Evolutionary conservation across 2,113 vertebrate genomes (phyloP).

Genomic region (Paralichthys olivaceus): DNA sequence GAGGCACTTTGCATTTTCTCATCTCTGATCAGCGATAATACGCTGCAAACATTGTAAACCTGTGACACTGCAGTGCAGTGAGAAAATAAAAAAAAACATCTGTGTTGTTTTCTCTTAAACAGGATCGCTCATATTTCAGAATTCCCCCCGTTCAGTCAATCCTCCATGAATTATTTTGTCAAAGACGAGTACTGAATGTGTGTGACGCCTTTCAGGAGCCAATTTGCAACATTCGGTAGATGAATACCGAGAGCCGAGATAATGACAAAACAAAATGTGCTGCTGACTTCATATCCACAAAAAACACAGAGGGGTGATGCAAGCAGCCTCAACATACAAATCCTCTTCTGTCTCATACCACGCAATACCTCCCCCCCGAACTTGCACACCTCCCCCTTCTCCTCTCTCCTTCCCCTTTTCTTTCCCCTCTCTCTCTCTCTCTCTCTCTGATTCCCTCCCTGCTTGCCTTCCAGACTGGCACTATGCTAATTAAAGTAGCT

Average conservation of each 20-base stretch:
- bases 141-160: constrained; percentile 62
- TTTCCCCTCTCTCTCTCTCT: constrained; percentile 25
- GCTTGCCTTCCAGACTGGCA: constrained; percentile 79
- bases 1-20: constrained; percentile 45
- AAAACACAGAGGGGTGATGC: constrained; percentile 77
- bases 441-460: constrained; percentile 67
- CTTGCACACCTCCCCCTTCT: constrained; percentile 27
- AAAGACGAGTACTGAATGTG: constrained; percentile 69
- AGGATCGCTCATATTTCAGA: constrained; percentile 63
- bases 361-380: constrained; percentile 61
- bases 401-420: constrained; percentile 40
- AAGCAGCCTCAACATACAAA: constrained; percentile 79
- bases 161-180: constrained; percentile 75
- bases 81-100: constrained; percentile 26
- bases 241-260: constrained; percentile 72
- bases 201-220: constrained; percentile 79
- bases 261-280: constrained; percentile 82
- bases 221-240: constrained; percentile 78
- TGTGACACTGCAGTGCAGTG: constrained; percentile 55
- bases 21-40: constrained; percentile 59
- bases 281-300: constrained; percentile 78
- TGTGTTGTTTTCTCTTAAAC: constrained; percentile 63
- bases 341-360: constrained; percentile 78
- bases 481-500: constrained; percentile 87
- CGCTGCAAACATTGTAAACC: constrained; percentile 40